Conservation (phyloP, 1,140 invertebrate species). For the Heliothis virescens region DNA sequence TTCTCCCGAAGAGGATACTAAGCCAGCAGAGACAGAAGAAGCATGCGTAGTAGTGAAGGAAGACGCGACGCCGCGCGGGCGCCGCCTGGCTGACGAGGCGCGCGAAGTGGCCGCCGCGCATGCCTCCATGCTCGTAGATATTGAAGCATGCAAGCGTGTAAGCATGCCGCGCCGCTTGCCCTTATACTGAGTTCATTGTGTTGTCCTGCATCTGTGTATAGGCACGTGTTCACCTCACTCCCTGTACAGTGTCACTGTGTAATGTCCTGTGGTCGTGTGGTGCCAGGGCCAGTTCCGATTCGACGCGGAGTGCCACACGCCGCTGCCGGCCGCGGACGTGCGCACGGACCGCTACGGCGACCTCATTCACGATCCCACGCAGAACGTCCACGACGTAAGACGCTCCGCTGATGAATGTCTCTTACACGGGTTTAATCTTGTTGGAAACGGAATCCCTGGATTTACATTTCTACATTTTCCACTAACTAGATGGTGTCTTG, state of each 20-base stretch:
- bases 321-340: conserved; percentile 88
- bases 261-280: conserved; percentile 64
- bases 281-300: conserved; percentile 93
- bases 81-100: conserved; percentile 77
- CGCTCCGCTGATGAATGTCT: conserved; percentile 3
- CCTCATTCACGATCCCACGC: conserved; percentile 80
- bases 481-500: conserved; percentile 58
- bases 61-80: conserved; percentile 78
- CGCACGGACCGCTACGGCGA: conserved; percentile 86
- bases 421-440: conserved; percentile 14
- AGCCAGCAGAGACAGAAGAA: conserved; percentile 65
- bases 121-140: conserved; percentile 84
- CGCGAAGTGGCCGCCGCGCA: conserved; percentile 83
- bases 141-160: conserved; percentile 87
- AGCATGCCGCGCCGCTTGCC: conserved; percentile 83
- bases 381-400: conserved; percentile 83
- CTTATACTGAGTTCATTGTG: conserved; percentile 43
- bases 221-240: conserved; percentile 17
- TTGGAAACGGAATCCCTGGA: conserved; percentile 27
- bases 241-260: conserved; percentile 45
- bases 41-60: conserved; percentile 80
- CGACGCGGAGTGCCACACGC: conserved; percentile 90
- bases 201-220: conserved; percentile 55
- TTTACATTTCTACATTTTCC: conserved; percentile 31
- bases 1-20: conserved; percentile 70